Evolutionary conservation across 2,888 invertebrate genomes (phyloP).

Genomic region (Agrotis puta): DNA sequence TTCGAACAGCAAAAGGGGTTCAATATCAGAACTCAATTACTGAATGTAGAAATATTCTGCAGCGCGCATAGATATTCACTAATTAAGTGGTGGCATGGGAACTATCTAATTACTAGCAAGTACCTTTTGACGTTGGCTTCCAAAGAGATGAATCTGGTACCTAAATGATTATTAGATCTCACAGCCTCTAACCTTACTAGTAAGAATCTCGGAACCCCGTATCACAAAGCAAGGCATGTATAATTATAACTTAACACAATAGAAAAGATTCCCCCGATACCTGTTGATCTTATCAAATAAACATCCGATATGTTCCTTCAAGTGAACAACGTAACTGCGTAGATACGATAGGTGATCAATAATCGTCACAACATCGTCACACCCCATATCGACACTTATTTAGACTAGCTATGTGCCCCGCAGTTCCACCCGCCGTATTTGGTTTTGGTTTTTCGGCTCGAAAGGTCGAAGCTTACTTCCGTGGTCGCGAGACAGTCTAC

Average conservation of each 20-base stretch:
- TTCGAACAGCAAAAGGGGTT: constrained; percentile 3
- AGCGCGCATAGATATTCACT: constrained; percentile 5
- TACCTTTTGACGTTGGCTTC: not conserved
- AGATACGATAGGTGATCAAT: constrained; percentile 24
- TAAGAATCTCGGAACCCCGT: constrained; percentile 18
- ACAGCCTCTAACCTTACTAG: not conserved
- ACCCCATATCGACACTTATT: too few relatives aligned
- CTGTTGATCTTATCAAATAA: constrained; percentile 47
- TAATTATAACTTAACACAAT: constrained; percentile 5
- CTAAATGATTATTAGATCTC: not conserved
- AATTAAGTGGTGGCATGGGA: constrained; percentile 23
- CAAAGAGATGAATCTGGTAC: not conserved
- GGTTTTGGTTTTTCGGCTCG: too few relatives aligned
- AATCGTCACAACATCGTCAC: constrained; percentile 10
- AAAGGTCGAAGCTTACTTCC: too few relatives aligned
- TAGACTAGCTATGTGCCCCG: too few relatives aligned
- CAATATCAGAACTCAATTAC: constrained; percentile 40
- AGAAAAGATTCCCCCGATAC: constrained; percentile 11
- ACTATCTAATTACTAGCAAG: constrained; percentile 12
- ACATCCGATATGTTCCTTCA: constrained; percentile 22
- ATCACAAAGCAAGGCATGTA: constrained; percentile 6
- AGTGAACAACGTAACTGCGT: constrained; percentile 10
- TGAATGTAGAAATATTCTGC: constrained; percentile 44
- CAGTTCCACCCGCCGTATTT: too few relatives aligned
- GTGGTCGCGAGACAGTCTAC: too few relatives aligned